phyloP scores from a whole-genome alignment of 2,888 invertebrate genomes.

The Netelia fuscicornis region DNA sequence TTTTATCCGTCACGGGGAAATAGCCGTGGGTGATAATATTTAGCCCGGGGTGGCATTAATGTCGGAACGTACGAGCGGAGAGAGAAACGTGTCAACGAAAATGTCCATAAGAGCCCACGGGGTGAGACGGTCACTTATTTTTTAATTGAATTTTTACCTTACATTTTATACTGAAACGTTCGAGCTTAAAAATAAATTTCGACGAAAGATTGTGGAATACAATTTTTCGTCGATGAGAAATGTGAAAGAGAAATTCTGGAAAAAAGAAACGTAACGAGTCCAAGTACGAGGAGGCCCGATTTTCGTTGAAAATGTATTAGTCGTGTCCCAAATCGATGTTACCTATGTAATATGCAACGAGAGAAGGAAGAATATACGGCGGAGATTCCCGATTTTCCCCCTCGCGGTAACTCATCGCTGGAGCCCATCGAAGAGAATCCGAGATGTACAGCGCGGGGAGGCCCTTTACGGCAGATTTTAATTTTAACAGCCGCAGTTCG shows the following conservation, averaged over 20 bases:
- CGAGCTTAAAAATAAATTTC: no score
- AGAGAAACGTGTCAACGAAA: no score
- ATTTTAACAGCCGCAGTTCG: conserved; percentile 81
- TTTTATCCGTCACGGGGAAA: conserved; percentile 12
- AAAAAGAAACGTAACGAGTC: background rate
- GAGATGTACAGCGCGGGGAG: conserved; percentile 68
- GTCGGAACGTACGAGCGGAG: background rate
- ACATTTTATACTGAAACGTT: no score
- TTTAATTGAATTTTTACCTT: no score
- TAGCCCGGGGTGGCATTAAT: background rate
- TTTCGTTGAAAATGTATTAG: background rate
- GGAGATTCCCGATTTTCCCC: conserved; percentile 10
- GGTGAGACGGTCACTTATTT: no score
- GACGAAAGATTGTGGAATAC: no score
- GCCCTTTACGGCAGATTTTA: conserved; percentile 81
- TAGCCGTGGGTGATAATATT: conserved; percentile 9
- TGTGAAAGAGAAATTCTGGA: background rate
- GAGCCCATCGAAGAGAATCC: conserved; percentile 57
- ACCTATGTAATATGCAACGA: conserved; percentile 18
- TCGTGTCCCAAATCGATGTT: conserved; percentile 3
- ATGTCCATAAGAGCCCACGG: no score
- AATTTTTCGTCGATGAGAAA: no score
- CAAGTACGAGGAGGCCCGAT: background rate
- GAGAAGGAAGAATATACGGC: conserved; percentile 11
- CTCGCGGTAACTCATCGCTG: conserved; percentile 63